Conservation (phyloP, 2,888 invertebrate species). For the Dynastes hyllus region DNA sequence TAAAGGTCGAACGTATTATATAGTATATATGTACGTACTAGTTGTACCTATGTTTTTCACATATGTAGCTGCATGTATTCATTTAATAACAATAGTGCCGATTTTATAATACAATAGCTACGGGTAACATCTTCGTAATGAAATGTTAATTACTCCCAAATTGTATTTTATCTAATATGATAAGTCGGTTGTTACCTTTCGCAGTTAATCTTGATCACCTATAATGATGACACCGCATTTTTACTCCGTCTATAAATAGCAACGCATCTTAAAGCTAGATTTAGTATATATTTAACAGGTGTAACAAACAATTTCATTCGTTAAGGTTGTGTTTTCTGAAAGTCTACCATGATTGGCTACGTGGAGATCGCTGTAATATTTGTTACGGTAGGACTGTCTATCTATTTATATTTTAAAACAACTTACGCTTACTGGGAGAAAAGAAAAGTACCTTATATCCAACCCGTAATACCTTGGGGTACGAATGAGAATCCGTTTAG, state of each 20-base stretch:
- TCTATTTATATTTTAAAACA: neutral
- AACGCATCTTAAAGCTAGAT: neutral
- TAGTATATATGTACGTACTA: too few relatives aligned
- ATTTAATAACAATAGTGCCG: too few relatives aligned
- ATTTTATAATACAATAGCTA: too few relatives aligned
- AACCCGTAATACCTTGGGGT: slow-evolving; percentile 28
- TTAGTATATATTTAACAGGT: neutral
- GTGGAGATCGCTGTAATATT: neutral
- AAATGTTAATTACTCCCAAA: too few relatives aligned
- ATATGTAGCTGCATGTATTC: too few relatives aligned
- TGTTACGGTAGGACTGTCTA: neutral
- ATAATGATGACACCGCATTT: neutral
- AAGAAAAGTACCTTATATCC: slow-evolving; percentile 12
- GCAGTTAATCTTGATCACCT: neutral
- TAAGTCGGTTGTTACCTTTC: neutral
- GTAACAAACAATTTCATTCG: neutral
- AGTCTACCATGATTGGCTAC: slow-evolving; percentile 15
- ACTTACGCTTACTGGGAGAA: slow-evolving; percentile 25
- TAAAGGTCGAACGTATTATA: too few relatives aligned
- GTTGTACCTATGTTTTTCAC: too few relatives aligned
- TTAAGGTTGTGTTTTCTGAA: neutral
- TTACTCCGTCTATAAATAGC: neutral
- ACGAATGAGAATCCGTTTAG: neutral
- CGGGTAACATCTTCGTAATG: too few relatives aligned
- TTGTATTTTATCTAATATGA: too few relatives aligned